Evolutionary conservation across 2,797 vertebrate genomes (phyloP), one percentile per base, ranked within the genome.

Genomic region (Rhinoraja longicauda): DNA sequence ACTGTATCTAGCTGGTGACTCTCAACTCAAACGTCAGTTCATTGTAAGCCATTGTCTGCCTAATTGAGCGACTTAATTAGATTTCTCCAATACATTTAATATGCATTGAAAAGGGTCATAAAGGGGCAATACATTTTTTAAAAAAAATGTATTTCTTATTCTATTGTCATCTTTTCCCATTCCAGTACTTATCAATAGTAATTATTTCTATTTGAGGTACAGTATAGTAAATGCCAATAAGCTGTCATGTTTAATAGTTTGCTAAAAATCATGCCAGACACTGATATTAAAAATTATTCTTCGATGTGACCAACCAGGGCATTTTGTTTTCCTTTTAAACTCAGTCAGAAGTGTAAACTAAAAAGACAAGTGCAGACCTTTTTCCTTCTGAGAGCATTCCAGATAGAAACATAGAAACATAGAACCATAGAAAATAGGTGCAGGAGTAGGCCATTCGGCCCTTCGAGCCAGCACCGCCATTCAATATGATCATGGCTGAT

Each of bases 211-310:
- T 24, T 53, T 92, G 39, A 53, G 73, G 29, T 53, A 73, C 21
- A 53, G 53, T 92, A 92, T 67, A n/a, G 32, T 90, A 70, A 90
- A 45, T 91, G 36, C 39, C 88, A 73, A 72, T 75, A 45, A 75
- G 26, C 26, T 29, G 70, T n/a, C 70, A 57, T 75, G 19, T 73
- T 92, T n/a, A 90, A 45, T 72, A 73, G 24, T 73, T 53, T 12
- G 45, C 70, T 53, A n/a, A 57, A 92, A 90, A 45, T 53, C 21
- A 92, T 36, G 17, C 39, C 24, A 36, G 29, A 13, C 36, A 72
- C 26, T 72, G 70, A 75, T 26, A 36, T 29, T 24, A 73, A 75
- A 45, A 53, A 45, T 29, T 9, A 15, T 29, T 13, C 0, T 17
- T 92, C 24, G 36, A 73, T 90, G 67, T 6, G 10, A n/a, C 45